Evolutionary conservation across 2,113 vertebrate genomes (phyloP).

Genomic region (Vulpes ferrilata): DNA sequence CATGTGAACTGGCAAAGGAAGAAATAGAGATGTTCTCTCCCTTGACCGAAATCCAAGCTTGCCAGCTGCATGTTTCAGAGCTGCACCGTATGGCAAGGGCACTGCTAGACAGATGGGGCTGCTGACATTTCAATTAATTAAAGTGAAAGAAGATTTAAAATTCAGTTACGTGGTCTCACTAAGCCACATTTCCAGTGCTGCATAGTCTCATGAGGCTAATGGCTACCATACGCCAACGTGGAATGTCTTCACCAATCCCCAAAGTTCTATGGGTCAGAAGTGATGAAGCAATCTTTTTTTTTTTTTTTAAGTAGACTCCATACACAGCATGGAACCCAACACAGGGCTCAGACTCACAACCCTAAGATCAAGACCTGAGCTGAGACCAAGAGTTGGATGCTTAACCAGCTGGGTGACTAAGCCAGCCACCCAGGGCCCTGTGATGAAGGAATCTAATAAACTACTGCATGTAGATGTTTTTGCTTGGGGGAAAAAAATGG

Average conservation of each 20-base stretch:
- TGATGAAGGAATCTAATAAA: not conserved
- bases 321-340: not conserved
- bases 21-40: not conserved
- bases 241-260: not conserved
- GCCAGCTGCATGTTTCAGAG: not conserved
- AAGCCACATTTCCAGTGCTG: not conserved
- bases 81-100: fast-evolving
- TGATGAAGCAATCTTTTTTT: not conserved
- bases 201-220: not conserved
- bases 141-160: not conserved
- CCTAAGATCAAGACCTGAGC: not conserved
- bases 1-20: not conserved
- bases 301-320: not conserved
- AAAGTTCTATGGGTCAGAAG: not conserved
- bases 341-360: not conserved
- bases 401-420: not conserved
- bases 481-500: not conserved
- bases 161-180: not conserved
- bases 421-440: not conserved
- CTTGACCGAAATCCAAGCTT: not conserved
- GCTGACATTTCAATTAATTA: not conserved
- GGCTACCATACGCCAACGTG: not conserved
- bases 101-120: not conserved
- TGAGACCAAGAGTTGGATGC: not conserved
- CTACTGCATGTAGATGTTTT: not conserved